Base-by-base conservation (phyloP, 37 sponge, comb jelly and placozoan genomes). In the Aplysina aerophoba region DNA sequence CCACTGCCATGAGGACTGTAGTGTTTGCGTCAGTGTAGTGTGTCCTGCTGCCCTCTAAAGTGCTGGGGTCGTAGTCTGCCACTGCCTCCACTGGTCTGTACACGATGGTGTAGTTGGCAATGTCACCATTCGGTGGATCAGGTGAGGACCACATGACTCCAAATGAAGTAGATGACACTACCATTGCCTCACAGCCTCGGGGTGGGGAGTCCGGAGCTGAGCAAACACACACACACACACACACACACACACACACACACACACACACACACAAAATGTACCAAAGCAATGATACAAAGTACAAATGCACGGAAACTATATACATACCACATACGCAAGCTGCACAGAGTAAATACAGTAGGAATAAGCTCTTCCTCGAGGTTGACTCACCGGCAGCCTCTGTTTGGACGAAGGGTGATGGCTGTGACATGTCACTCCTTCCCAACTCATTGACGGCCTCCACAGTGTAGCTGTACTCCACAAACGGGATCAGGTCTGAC, bases 371-470 rank as follows among this genome's bases (percentile, higher is more conserved):
- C 33, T 36, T 85, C 85, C 39, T 84, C 38, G 33, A n/a, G n/a
- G n/a, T n/a, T 63, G 41, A 68, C 84, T 87, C 59, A 91, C 92
- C 79, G 54, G 88, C 92, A 19, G 85, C 40, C 16, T 75, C 83
- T 58, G 88, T 91, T 55, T 25, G 85, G 0, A 71, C 58, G 40
- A 55, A 27, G 6, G 20, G 25, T 54, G 92, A 90, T 0, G 37
- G 53, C 4, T 83, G 33, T 27, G 83, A 85, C 39, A 39, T 25
- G 27, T 73, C 69, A 36, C 93, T 61, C 61, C 90, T 87, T 20
- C 90, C 90, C 22, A 93, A 40, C 40, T 16, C 66, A 62, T 89
- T 93, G 63, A 85, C 84, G 38, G 90, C 87, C 21, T 25, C 55
- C n/a, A 88, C 84, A 31, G 62, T 84, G 68, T 89, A 93, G 37